Evolutionary conservation across 2,888 invertebrate species (phyloP), one percentile per base, ranked within the genome.

Genomic region (Phoronis australis): DNA sequence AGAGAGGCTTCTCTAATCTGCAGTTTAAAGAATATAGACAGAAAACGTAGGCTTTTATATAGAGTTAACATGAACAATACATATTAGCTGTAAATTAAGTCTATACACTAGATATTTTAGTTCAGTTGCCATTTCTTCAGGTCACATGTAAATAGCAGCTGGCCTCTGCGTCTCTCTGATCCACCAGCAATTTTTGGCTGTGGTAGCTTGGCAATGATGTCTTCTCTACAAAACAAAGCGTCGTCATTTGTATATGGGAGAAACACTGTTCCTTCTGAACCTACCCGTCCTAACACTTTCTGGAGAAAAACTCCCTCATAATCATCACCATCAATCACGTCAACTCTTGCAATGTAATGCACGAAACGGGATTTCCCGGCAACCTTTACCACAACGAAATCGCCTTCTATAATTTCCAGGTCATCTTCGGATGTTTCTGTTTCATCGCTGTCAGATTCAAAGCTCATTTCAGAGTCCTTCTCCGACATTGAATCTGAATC

Each of bases 331-430:
- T 42, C 27, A 22, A 48, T 12, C 4, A 37, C 26, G 26, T 48
- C 48, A 46, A 48, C 45, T 1, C 44, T 22, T 18, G 44, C 48
- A 37, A 48, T 35, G 44, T 48, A 45, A 24, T 48, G 26, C 24
- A 45, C 38, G 20, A 37, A 15, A 6, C 38, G 24, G 22, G 44
- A 48, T 44, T 48, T 48, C n/a, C 44, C 48, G 25, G 43, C 15
- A 31, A 1, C 18, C 25, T 48, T 48, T 9, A 48, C 45, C 15
- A 50, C 45, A 20, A 46, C 50, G 40, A 50, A 50, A 37, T 50
- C 45, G 31, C 50, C 45, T 46, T 45, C 45, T 39, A 47, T 47
- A 22, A 46, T 47, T 15, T 31, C 37, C 5, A 23, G 9, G 21
- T 45, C 45, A 25, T 25, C 23, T 18, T 2, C 15, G 15, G 18